These are phyloP conservation scores for Orycteropus afer DNA, from an alignment of 2,113 vertebrate species.

Conservation along the genomic window DNA sequence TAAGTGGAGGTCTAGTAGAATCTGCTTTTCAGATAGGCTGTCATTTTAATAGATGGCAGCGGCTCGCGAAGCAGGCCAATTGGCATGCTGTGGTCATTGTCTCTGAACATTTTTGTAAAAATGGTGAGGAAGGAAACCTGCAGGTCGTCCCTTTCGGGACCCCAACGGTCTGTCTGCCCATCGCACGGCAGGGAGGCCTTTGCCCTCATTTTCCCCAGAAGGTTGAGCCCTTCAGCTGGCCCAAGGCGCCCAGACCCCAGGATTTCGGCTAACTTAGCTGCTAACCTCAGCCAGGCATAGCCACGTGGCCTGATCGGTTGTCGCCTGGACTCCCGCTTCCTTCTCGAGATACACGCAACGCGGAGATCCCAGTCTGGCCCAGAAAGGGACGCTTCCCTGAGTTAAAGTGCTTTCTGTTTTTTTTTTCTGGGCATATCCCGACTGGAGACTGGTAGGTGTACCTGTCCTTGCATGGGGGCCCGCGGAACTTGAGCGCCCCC, in stretches of 20 bases:
- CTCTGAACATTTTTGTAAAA: neutral
- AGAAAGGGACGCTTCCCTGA: neutral
- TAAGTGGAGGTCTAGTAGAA: conserved; percentile 49
- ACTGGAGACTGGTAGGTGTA: neutral
- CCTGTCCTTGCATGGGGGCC: neutral
- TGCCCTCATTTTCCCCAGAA: neutral
- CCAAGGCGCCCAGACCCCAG: neutral
- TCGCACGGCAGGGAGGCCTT: neutral
- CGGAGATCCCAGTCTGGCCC: neutral
- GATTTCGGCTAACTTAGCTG: neutral
- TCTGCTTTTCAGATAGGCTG: conserved; percentile 25
- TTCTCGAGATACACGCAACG: neutral
- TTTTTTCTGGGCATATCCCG: neutral
- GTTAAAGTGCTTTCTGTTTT: too few species aligned
- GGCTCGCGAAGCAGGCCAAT: neutral
- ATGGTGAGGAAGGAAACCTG: neutral
- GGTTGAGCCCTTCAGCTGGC: neutral
- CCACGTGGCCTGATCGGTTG: conserved; percentile 61
- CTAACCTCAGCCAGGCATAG: neutral
- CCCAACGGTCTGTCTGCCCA: neutral
- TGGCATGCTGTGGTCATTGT: conserved; percentile 43
- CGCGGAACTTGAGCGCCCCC: neutral
- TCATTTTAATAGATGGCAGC: conserved; percentile 23
- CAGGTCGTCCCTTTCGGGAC: neutral
- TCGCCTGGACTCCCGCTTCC: neutral